These are phyloP conservation scores for Druceiella hillmani DNA, from an alignment of 2,888 invertebrate genomes.

Conservation along the genomic window DNA sequence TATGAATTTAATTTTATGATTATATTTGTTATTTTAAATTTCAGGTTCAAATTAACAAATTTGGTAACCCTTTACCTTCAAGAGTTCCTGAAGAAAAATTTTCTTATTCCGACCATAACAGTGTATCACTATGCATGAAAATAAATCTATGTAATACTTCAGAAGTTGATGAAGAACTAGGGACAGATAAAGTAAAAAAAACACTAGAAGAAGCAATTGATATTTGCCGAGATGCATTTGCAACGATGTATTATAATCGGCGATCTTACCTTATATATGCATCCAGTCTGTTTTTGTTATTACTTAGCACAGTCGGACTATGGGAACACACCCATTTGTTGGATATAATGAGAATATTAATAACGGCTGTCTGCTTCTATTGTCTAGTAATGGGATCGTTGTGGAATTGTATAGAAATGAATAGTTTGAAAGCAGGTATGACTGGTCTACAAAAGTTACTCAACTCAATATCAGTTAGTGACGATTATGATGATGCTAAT, in stretches of 20 bases:
- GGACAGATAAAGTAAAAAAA: slow-evolving; percentile 29
- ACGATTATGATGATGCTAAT: too few species aligned
- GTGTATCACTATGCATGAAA: slow-evolving; percentile 63
- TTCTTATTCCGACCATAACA: slow-evolving; percentile 91
- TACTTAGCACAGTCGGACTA: slow-evolving; percentile 47
- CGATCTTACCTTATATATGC: slow-evolving; percentile 50
- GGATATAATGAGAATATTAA: slow-evolving; percentile 55
- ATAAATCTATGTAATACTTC: slow-evolving; percentile 29
- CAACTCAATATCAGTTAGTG: too few species aligned
- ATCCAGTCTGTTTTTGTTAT: slow-evolving; percentile 44
- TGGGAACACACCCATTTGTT: slow-evolving; percentile 46
- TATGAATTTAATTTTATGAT: too few species aligned
- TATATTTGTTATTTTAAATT: slow-evolving; percentile 11
- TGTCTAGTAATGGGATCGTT: slow-evolving; percentile 71
- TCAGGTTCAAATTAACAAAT: slow-evolving; percentile 46
- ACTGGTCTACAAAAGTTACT: slow-evolving; percentile 65
- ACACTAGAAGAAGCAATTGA: slow-evolving; percentile 54
- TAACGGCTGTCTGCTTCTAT: slow-evolving; percentile 63
- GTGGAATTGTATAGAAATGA: slow-evolving; percentile 77
- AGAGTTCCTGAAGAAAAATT: slow-evolving; percentile 65
- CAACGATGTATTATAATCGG: slow-evolving; percentile 44
- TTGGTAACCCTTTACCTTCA: slow-evolving; percentile 65
- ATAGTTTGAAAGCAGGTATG: slow-evolving; percentile 71
- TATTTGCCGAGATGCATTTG: slow-evolving; percentile 54
- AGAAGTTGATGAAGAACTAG: slow-evolving; percentile 17